These are phyloP conservation scores for Chromis chromis DNA, from an alignment of 2,797 vertebrate species.

Conservation along the genomic window DNA sequence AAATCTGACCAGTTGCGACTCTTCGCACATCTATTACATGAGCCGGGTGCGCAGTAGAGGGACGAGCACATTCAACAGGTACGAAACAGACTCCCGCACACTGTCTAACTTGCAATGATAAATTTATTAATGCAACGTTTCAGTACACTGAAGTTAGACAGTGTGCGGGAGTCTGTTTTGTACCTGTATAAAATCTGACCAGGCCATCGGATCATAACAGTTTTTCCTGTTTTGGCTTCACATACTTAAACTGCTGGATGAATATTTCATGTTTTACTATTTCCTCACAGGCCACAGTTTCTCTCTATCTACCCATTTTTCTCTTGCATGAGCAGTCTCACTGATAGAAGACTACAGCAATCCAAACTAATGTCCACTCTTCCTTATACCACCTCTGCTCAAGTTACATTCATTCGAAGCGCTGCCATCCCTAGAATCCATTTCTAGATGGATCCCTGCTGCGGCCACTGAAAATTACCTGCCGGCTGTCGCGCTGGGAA, in stretches of 20 bases:
- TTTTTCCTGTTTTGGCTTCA: slow-evolving; percentile 9
- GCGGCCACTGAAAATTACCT: slow-evolving; percentile 84
- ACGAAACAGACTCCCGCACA: too few relatives aligned
- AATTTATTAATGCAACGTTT: too few relatives aligned
- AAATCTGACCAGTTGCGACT: not conserved
- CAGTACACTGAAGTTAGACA: too few relatives aligned
- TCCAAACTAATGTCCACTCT: slow-evolving; percentile 16
- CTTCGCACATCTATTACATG: too few relatives aligned
- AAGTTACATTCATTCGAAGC: slow-evolving; percentile 30
- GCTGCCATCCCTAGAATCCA: slow-evolving; percentile 21
- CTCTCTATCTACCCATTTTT: slow-evolving; percentile 24
- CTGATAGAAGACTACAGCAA: slow-evolving; percentile 32
- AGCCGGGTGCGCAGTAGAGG: too few relatives aligned
- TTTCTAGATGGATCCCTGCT: slow-evolving; percentile 10
- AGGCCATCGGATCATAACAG: slow-evolving; percentile 15
- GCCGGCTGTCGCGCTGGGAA: slow-evolving; percentile 94
- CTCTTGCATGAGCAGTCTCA: slow-evolving; percentile 30
- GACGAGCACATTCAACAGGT: too few relatives aligned
- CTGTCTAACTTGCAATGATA: too few relatives aligned
- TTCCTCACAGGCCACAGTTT: not conserved
- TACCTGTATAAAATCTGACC: not conserved
- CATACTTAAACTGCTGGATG: slow-evolving; percentile 15
- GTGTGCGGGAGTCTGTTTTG: too few relatives aligned
- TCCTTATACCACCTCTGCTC: slow-evolving; percentile 12
- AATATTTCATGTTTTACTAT: slow-evolving; percentile 25